phyloP scores from a whole-genome alignment of 2,113 vertebrate species.

The Hemichromis elongatus region DNA sequence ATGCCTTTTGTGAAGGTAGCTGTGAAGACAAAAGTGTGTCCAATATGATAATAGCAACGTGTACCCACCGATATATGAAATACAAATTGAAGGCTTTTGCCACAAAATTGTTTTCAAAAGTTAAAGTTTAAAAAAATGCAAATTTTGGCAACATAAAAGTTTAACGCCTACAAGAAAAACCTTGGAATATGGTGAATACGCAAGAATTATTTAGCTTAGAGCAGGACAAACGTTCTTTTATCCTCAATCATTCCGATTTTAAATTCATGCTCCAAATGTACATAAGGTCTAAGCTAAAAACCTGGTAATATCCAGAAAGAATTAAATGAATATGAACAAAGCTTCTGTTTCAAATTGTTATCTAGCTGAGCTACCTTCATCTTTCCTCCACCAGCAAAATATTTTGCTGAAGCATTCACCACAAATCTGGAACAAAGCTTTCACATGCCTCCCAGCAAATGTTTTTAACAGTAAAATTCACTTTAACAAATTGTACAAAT shows the following conservation, averaged over 20 bases:
- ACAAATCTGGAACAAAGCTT: neutral
- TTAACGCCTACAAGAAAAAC: neutral
- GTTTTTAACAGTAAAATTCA: slow-evolving; percentile 17
- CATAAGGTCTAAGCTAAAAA: slow-evolving; percentile 6
- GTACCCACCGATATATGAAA: neutral
- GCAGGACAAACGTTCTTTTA: neutral
- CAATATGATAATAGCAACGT: neutral
- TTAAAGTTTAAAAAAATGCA: neutral
- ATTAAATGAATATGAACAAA: neutral
- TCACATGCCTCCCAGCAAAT: neutral
- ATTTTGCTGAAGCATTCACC: neutral
- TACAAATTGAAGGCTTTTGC: neutral
- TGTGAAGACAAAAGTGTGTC: neutral
- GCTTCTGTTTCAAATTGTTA: neutral
- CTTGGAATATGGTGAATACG: neutral
- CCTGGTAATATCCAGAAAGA: neutral
- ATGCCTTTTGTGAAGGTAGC: neutral
- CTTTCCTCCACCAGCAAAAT: neutral
- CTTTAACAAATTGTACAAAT: slow-evolving; percentile 18
- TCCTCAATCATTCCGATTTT: neutral
- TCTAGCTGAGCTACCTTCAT: neutral
- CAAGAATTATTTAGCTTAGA: neutral
- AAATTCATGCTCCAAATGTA: neutral
- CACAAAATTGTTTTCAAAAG: neutral
- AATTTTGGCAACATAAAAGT: neutral